These are phyloP conservation scores for Fragum sueziense DNA, from an alignment of 2,888 invertebrate species.

Conservation along the genomic window DNA sequence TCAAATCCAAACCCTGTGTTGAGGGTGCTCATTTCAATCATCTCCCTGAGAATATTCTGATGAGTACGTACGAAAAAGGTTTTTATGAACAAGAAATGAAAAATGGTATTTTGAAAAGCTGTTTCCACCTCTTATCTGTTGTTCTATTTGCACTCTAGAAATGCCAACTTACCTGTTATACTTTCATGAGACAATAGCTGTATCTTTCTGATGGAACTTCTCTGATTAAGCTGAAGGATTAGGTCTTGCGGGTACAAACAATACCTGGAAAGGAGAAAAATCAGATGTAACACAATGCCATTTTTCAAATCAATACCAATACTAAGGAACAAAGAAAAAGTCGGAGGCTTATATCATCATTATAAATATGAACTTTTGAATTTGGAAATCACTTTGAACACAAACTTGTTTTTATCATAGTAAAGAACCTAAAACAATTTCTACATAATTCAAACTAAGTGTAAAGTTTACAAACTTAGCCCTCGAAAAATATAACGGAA, in stretches of 20 bases:
- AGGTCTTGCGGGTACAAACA: slow-evolving; percentile 93
- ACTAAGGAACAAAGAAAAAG: not conserved
- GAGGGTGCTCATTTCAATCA: not conserved
- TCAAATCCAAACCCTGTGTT: too few relatives aligned
- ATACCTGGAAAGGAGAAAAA: slow-evolving; percentile 81
- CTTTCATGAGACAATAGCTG: slow-evolving; percentile 97
- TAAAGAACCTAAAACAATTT: not conserved
- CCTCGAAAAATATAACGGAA: too few relatives aligned
- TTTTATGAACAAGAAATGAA: too few relatives aligned
- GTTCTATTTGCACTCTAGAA: too few relatives aligned
- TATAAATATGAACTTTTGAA: not conserved
- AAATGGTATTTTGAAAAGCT: too few relatives aligned
- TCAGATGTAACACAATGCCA: not conserved
- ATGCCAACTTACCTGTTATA: slow-evolving; percentile 94
- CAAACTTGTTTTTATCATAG: not conserved
- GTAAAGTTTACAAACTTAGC: too few relatives aligned
- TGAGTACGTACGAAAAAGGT: too few relatives aligned
- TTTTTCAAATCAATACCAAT: not conserved
- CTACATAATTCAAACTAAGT: not conserved
- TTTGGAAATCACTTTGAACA: not conserved
- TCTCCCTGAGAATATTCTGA: not conserved
- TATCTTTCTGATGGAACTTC: slow-evolving; percentile 91
- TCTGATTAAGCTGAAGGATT: slow-evolving; percentile 89
- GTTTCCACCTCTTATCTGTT: too few relatives aligned
- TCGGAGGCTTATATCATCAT: not conserved